These are phyloP conservation scores for Encarsia formosa DNA, from an alignment of 2,888 invertebrate genomes.

Conservation along the genomic window DNA sequence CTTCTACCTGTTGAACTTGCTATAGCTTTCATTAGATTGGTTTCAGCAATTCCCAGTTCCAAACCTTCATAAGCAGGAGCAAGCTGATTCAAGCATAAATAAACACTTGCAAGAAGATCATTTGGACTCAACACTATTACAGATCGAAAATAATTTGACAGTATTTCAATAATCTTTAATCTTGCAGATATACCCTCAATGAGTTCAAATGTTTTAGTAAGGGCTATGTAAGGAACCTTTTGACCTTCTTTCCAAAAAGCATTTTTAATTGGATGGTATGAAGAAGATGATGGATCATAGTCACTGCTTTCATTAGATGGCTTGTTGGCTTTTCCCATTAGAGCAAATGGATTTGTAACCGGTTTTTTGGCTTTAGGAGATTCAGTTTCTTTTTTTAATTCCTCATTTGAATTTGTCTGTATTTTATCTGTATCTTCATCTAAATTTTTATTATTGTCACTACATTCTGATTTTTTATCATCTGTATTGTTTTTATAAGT, in stretches of 20 bases:
- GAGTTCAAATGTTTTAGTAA: conserved; percentile 83
- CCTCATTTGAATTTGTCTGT: conserved; percentile 8
- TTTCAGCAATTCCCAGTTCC: conserved; percentile 93
- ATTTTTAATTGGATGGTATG: conserved; percentile 79
- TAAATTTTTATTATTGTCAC: conserved; percentile 23
- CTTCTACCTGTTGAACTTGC: conserved; percentile 84
- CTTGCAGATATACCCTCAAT: conserved; percentile 84
- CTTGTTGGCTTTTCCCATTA: conserved; percentile 30
- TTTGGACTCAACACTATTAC: conserved; percentile 82
- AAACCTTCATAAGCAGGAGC: conserved; percentile 92
- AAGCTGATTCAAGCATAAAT: conserved; percentile 91
- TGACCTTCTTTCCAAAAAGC: conserved; percentile 76
- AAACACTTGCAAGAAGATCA: conserved; percentile 87
- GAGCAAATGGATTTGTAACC: conserved; percentile 2
- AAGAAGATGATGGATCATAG: conserved; percentile 68
- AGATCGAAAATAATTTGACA: conserved; percentile 89
- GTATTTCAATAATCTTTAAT: conserved; percentile 84
- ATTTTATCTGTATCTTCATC: conserved; percentile 18
- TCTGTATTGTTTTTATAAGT: background rate
- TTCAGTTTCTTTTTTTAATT: conserved; percentile 26
- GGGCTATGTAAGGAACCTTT: conserved; percentile 85
- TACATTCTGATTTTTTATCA: background rate
- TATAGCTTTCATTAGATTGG: conserved; percentile 89
- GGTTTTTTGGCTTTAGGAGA: conserved; percentile 19
- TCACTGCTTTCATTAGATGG: conserved; percentile 32